Evolutionary conservation across 2,888 invertebrate genomes (phyloP), one percentile per base, ranked within the genome.

Genomic region (Suillia variegata): DNA sequence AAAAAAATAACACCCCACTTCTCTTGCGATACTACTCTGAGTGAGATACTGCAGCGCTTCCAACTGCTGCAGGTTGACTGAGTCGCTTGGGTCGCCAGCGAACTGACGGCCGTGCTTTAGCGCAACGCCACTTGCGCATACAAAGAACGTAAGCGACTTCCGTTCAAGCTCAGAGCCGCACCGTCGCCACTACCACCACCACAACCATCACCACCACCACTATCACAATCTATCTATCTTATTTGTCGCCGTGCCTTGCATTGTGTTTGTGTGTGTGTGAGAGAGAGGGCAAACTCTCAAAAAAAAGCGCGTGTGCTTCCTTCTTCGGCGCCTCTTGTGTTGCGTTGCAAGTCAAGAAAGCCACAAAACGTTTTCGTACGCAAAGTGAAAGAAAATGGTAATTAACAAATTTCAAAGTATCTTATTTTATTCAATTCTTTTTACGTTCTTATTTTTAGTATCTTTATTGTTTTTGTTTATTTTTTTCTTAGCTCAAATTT

Each of bases 361-460:
- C 72, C 68, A 72, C 72, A 62, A 69, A 72, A 66, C 71, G 69
- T 67, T 75, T 70, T 70, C 65, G 62, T 71, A 73, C 73, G 71
- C 73, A 70, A 74, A 79, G 78, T 75, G 71, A 77, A 79, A 79
- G 74, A 78, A 78, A 75, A 78, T 78, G 77, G 77, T 78, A 78
- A 78, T 74, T 78, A 45, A 45, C 45, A 45, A 64, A 59, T 59
- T 63, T 63, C 54, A 61, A 63, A 60, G 65, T 62, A 60, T n/a
- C 34, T 50, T 56, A 58, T 54, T 64, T 61, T 53, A 17, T 65
- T 55, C 59, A 53, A 53, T 54, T 47, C 15, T 34, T 31, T 61
- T 50, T 55, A 18, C 47, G n/a, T n/a, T n/a, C n/a, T n/a, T n/a
- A n/a, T n/a, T n/a, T n/a, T n/a, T n/a, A n/a, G n/a, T n/a, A n/a